These are phyloP conservation scores for Escarpia spicata DNA, from an alignment of 2,888 invertebrate genomes.

Conservation along the genomic window DNA sequence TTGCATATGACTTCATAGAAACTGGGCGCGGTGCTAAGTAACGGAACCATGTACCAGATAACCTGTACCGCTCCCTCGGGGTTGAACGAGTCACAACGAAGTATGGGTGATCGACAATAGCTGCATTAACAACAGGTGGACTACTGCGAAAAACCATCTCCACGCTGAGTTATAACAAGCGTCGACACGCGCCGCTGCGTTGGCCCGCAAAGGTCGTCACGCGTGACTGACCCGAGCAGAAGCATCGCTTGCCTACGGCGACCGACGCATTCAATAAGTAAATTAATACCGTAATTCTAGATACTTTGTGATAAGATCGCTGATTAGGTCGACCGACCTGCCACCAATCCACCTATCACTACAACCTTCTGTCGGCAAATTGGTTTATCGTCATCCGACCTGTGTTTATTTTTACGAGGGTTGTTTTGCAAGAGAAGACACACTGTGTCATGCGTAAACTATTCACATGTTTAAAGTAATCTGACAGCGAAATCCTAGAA, in stretches of 20 bases:
- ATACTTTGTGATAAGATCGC: not conserved
- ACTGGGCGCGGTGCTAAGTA: not conserved
- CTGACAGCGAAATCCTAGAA: not conserved
- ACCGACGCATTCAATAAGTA: not conserved
- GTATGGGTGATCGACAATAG: not conserved
- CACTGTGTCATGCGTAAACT: no score
- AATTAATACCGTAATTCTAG: slow-evolving; percentile 11
- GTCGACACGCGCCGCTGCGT: not conserved
- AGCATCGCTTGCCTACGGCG: slow-evolving; percentile 3
- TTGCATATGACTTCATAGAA: not conserved
- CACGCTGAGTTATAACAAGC: slow-evolving; percentile 16
- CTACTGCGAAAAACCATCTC: not conserved
- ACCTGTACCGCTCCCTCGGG: not conserved
- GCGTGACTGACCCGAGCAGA: not conserved
- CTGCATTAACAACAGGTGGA: slow-evolving; percentile 7
- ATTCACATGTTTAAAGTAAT: no score
- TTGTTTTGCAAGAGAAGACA: not conserved
- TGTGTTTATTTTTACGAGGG: not conserved
- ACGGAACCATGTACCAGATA: not conserved
- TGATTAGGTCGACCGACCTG: not conserved
- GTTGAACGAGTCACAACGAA: not conserved
- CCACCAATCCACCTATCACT: not conserved
- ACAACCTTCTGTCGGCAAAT: not conserved
- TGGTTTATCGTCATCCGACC: not conserved
- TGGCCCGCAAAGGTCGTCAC: slow-evolving; percentile 3